A percentile compares a stretch with the other conserved stretches of the same genome.
phyloP scores from a whole-genome alignment of 2,113 vertebrate species.

The Pelvicachromis taeniatus region DNA sequence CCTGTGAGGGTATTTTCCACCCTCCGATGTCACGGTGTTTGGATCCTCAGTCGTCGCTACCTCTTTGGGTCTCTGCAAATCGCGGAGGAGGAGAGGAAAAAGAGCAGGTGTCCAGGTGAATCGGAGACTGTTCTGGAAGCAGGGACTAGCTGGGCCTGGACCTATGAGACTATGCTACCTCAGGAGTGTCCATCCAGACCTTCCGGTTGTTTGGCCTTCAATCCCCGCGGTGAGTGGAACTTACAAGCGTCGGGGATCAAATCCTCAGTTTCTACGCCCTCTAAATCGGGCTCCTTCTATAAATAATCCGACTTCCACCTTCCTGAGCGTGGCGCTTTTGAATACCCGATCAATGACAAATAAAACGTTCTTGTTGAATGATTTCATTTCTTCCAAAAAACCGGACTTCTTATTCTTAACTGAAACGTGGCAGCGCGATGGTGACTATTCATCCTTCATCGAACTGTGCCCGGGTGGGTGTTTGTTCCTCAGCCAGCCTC shows the following conservation, averaged over 20 bases:
- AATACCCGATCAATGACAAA: not conserved
- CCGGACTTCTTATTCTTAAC: not conserved
- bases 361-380: not conserved
- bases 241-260: not conserved
- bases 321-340: not conserved
- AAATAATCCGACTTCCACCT: not conserved
- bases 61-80: not conserved
- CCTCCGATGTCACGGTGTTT: not conserved
- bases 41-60: not conserved
- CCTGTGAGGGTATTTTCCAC: too few relatives aligned
- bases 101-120: not conserved
- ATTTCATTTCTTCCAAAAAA: not conserved
- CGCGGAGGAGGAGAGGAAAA: not conserved
- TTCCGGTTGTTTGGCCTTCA: not conserved
- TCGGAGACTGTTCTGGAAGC: too few relatives aligned
- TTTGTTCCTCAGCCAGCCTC: too few relatives aligned
- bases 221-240: not conserved
- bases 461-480: too few relatives aligned
- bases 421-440: too few relatives aligned
- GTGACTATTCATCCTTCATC: too few relatives aligned
- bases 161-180: not conserved
- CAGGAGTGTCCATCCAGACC: not conserved
- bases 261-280: not conserved
- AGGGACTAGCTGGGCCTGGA: not conserved
- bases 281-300: not conserved